Conservation (phyloP, 1,140 invertebrate genomes). For the Diploscapter pachys region DNA sequence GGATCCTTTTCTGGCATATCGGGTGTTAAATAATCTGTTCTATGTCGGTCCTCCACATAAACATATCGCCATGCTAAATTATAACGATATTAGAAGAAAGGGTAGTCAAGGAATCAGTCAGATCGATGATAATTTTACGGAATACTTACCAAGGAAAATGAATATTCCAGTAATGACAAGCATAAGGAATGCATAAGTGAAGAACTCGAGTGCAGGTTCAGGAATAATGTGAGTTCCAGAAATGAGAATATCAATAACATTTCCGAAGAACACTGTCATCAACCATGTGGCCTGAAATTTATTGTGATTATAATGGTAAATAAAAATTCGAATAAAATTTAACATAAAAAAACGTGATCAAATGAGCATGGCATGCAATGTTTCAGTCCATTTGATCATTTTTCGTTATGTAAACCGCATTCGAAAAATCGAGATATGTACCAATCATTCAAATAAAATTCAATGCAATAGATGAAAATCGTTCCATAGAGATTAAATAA, state of each 20-base stretch:
- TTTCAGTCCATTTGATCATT: neutral
- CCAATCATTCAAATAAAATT: neutral
- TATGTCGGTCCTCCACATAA: too few relatives aligned
- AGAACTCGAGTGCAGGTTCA: constrained; percentile 54
- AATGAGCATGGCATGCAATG: neutral
- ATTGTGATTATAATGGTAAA: neutral
- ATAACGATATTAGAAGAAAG: too few relatives aligned
- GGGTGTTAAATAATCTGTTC: too few relatives aligned
- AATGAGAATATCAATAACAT: constrained; percentile 51
- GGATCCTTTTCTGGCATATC: too few relatives aligned
- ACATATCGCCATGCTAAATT: too few relatives aligned
- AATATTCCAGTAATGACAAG: constrained; percentile 49
- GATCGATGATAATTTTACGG: too few relatives aligned
- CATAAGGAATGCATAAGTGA: constrained; percentile 54
- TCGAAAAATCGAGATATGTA: neutral
- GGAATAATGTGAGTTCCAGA: constrained; percentile 45
- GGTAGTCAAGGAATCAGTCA: too few relatives aligned
- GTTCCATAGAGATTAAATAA: constrained; percentile 1
- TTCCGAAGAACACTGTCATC: constrained; percentile 55
- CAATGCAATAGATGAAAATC: neutral
- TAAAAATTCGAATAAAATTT: neutral
- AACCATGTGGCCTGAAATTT: constrained; percentile 53
- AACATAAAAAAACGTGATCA: neutral
- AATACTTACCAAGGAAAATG: constrained; percentile 34
- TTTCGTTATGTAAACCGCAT: neutral